Conservation (phyloP, 1,140 invertebrate genomes). For the Drosophila orosa region DNA sequence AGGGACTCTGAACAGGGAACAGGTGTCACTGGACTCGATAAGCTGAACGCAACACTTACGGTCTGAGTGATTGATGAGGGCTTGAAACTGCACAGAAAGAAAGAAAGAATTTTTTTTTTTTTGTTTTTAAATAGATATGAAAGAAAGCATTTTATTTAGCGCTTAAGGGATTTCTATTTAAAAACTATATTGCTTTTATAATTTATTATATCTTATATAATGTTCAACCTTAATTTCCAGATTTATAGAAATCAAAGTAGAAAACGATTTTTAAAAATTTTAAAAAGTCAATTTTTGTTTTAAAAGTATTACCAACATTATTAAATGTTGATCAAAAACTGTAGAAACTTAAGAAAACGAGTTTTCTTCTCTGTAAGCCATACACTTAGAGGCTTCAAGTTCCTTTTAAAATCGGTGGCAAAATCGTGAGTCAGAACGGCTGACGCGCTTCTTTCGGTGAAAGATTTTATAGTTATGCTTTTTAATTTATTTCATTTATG, state of each 20-base stretch:
- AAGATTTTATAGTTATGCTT: conserved; percentile 78
- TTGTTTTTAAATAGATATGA: too few species aligned
- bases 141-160: too few species aligned
- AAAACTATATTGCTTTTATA: background rate
- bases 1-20: conserved; percentile 8
- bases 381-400: background rate
- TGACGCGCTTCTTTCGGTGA: conserved; percentile 52
- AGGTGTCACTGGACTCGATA: conserved; percentile 54
- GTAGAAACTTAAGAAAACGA: background rate
- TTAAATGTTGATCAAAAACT: background rate
- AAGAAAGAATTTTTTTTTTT: background rate
- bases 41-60: conserved; percentile 44
- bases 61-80: conserved; percentile 32
- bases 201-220: background rate
- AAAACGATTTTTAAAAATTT: background rate
- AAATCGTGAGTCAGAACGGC: conserved; percentile 48
- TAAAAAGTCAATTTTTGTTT: background rate
- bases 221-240: background rate
- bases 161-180: background rate
- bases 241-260: background rate
- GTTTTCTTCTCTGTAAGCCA: background rate
- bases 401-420: conserved; percentile 17
- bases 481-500: conserved; percentile 77
- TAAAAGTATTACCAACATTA: background rate
- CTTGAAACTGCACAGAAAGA: background rate